Percentiles rank a stretch among this genome's conserved stretches.
phyloP scores from a whole-genome alignment of 2,888 invertebrate genomes.

The Caenorhabditis zanzibari region DNA sequence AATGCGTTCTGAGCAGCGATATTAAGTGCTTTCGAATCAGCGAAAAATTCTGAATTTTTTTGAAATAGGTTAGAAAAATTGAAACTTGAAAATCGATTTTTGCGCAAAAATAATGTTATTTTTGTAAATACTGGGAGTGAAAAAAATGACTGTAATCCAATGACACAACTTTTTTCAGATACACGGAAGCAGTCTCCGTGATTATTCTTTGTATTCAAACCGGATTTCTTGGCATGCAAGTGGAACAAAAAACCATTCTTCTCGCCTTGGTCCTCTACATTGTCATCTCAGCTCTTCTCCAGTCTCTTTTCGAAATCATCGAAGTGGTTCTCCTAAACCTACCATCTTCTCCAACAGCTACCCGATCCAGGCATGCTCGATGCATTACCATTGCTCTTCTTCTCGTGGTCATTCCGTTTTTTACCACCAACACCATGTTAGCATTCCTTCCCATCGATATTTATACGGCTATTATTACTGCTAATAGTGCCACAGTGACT shows the following conservation, averaged over 20 bases:
- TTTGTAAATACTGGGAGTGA: no score
- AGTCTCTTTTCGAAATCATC: constrained; percentile 86
- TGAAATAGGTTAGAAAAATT: no score
- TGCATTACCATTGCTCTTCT: constrained; percentile 71
- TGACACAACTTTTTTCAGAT: constrained; percentile 76
- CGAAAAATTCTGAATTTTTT: no score
- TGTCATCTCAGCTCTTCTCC: constrained; percentile 86
- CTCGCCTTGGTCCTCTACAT: constrained; percentile 86
- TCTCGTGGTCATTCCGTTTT: constrained; percentile 71
- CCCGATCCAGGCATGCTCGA: constrained; percentile 73
- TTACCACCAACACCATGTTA: constrained; percentile 69
- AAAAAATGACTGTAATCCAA: background rate
- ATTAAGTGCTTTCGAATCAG: no score
- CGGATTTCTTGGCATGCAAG: constrained; percentile 85
- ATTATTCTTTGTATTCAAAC: constrained; percentile 86
- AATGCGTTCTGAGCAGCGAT: no score
- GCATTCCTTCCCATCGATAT: constrained; percentile 76
- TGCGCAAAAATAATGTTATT: no score
- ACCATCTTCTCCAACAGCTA: constrained; percentile 82
- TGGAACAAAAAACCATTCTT: constrained; percentile 85
- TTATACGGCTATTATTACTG: constrained; percentile 85
- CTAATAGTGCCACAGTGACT: constrained; percentile 85
- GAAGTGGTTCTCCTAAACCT: constrained; percentile 85
- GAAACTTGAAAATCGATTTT: no score
- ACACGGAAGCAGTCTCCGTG: constrained; percentile 86